Percentiles rank a stretch among this genome's conserved stretches.
Conservation (phyloP, 2,113 vertebrate genomes). For the Jaculus jaculus region DNA sequence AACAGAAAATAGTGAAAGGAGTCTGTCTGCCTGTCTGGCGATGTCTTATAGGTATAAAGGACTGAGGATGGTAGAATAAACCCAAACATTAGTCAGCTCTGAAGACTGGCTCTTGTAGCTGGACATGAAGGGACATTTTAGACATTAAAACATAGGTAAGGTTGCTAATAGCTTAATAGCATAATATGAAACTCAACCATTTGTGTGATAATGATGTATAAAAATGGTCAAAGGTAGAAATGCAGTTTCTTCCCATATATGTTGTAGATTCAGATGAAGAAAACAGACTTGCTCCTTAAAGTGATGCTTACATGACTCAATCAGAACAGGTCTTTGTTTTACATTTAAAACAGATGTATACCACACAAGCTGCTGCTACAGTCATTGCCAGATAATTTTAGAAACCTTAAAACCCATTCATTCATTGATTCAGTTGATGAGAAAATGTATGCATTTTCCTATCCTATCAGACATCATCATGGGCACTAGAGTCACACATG, state of each 20-base stretch:
- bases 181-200: not conserved
- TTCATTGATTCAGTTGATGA: not conserved
- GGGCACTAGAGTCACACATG: fast-evolving
- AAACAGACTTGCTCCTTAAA: fast-evolving
- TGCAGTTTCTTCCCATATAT: fast-evolving
- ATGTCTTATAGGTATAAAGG: no score
- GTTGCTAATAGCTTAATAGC: fast-evolving
- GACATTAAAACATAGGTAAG: not conserved
- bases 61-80: not conserved
- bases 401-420: fast-evolving
- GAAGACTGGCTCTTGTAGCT: not conserved
- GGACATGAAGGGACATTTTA: fast-evolving
- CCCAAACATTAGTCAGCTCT: not conserved
- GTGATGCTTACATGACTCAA: fast-evolving
- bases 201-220: not conserved
- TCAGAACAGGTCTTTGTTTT: fast-evolving
- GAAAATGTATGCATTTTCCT: not conserved
- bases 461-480: fast-evolving
- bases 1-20: not conserved
- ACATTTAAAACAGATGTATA: not conserved
- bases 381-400: no score
- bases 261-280: no score
- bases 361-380: not conserved
- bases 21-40: not conserved
- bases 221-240: not conserved